Evolutionary conservation across 2,113 vertebrate genomes (phyloP).

Genomic region (Hipposideros armiger): DNA sequence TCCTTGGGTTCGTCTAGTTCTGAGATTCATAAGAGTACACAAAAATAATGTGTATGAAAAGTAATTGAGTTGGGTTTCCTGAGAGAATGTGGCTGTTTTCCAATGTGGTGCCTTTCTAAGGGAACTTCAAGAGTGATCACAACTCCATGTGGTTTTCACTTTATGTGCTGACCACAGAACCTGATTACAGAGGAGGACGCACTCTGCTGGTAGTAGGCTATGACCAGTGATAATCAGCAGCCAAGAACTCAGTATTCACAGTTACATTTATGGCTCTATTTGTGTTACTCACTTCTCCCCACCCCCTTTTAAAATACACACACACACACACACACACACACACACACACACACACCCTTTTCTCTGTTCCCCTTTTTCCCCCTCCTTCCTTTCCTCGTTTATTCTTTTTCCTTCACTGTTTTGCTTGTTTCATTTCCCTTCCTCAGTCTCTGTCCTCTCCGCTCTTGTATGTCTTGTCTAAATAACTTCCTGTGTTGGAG

Average conservation of each 20-base stretch:
- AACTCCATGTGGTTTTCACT: neutral
- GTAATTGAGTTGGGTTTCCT: neutral
- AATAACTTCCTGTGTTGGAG: slow-evolving; percentile 44
- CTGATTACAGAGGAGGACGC: neutral
- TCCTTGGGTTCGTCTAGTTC: slow-evolving; percentile 26
- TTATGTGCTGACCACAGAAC: neutral
- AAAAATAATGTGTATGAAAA: slow-evolving; percentile 11
- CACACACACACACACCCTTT: neutral
- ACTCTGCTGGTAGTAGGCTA: neutral
- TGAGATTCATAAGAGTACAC: neutral
- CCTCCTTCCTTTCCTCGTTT: neutral
- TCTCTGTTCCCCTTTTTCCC: neutral
- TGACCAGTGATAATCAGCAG: neutral
- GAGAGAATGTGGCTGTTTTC: neutral
- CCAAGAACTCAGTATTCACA: neutral
- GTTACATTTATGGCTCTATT: neutral
- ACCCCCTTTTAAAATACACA: too few species aligned
- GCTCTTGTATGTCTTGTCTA: slow-evolving; percentile 22
- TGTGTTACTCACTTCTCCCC: neutral
- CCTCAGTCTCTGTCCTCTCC: neutral
- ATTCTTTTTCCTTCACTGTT: neutral
- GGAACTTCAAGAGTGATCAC: slow-evolving; percentile 14
- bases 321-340: neutral
- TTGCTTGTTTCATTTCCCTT: neutral
- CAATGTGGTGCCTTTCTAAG: neutral